These are phyloP conservation scores for Datnioides undecimradiatus DNA, from an alignment of 2,113 vertebrate species.

Conservation along the genomic window DNA sequence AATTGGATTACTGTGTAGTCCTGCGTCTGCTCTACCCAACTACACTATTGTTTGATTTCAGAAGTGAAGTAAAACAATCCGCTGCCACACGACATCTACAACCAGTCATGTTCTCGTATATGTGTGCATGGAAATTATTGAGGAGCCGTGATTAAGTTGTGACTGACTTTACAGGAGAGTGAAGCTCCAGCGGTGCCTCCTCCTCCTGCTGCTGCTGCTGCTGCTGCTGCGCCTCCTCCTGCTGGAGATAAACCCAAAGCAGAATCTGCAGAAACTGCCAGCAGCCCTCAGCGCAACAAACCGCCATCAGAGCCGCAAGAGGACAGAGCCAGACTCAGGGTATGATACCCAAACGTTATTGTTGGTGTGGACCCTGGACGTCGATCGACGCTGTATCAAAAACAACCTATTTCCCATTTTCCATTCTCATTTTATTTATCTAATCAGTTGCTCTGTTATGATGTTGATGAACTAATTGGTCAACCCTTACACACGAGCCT, in stretches of 20 bases:
- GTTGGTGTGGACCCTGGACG: neutral
- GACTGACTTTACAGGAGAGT: conserved; percentile 58
- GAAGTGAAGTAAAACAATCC: no score
- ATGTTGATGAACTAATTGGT: neutral
- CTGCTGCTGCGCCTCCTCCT: conserved; percentile 4
- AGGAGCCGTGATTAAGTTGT: neutral
- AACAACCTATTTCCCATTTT: neutral
- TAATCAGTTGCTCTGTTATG: neutral
- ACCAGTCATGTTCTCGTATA: neutral
- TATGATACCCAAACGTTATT: neutral
- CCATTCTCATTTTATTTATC: neutral
- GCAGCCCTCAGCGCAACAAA: conserved; percentile 38
- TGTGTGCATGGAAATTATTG: neutral
- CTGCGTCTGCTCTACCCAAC: neutral
- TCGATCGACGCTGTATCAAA: neutral
- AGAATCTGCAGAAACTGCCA: conserved; percentile 10
- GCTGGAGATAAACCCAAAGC: conserved; percentile 43
- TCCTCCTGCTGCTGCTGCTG: conserved; percentile 9
- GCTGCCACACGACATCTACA: no score
- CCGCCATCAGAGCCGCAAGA: conserved; percentile 32
- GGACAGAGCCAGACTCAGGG: conserved; percentile 60
- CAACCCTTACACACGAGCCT: no score
- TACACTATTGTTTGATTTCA: no score
- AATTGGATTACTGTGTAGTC: conserved; percentile 23
- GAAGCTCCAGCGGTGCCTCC: conserved; percentile 45